phyloP scores from a whole-genome alignment of 2,888 invertebrate genomes.

The Tolmerus cingulatus region DNA sequence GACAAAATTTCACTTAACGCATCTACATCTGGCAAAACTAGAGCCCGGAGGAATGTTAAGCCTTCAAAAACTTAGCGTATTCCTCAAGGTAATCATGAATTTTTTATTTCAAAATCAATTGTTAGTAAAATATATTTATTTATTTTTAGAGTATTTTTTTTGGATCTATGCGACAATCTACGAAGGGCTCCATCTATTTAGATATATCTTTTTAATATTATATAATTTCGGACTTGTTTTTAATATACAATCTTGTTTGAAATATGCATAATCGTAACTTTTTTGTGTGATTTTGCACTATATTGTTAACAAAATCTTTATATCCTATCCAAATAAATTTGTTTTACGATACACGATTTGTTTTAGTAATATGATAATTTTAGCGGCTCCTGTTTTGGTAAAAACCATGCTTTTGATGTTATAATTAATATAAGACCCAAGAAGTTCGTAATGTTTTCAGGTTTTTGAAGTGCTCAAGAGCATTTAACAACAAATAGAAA shows the following conservation, averaged over 20 bases:
- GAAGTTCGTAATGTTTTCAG: no score
- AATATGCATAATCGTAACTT: neutral
- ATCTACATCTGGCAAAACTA: neutral
- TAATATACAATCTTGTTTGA: neutral
- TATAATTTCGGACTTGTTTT: neutral
- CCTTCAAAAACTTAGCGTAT: neutral
- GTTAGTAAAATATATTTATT: neutral
- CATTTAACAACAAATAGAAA: no score
- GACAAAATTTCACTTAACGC: neutral
- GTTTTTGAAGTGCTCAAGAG: no score
- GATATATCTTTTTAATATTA: neutral
- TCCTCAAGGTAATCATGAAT: neutral
- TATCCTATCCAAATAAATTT: neutral
- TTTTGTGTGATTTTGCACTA: neutral
- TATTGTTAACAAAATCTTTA: neutral
- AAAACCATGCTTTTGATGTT: no score
- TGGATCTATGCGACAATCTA: neutral
- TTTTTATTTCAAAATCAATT: neutral
- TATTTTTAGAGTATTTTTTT: neutral
- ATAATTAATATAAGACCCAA: no score
- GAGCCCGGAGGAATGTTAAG: neutral
- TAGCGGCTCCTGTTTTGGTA: no score
- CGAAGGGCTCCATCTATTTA: neutral
- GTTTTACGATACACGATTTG: neutral
- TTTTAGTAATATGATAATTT: neutral